Percentiles rank a stretch among this genome's conserved stretches.
Conservation (phyloP, 2,113 vertebrate species). For the Neogobius melanostomus region DNA sequence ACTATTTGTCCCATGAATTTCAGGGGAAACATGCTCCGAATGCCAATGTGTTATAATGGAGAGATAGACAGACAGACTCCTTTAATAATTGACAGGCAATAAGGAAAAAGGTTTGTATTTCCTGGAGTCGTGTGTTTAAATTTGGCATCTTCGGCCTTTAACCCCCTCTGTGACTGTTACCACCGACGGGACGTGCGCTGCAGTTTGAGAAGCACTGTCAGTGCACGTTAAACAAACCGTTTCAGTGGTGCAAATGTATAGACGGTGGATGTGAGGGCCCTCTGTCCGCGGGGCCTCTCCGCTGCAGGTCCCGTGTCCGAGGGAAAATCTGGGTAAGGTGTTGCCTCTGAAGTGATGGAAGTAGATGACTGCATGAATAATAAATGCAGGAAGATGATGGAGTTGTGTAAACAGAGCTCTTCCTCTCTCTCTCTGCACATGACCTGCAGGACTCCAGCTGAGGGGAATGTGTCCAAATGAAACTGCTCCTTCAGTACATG, state of each 20-base stretch:
- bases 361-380: constrained; percentile 9
- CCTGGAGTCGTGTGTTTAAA: neutral
- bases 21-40: neutral
- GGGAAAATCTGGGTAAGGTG: neutral
- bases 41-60: neutral
- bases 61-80: neutral
- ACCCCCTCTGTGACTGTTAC: too few relatives aligned
- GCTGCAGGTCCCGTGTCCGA: neutral
- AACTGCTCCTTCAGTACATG: too few relatives aligned
- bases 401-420: constrained; percentile 5
- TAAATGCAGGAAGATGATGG: constrained; percentile 13
- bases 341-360: neutral
- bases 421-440: neutral
- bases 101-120: neutral
- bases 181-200: too few relatives aligned
- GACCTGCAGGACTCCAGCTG: neutral
- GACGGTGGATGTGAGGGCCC: neutral
- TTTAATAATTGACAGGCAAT: constrained; percentile 2
- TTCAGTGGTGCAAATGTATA: neutral
- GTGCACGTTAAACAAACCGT: too few relatives aligned
- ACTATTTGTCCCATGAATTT: neutral
- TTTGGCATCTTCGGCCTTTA: too few relatives aligned
- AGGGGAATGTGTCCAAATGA: neutral
- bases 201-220: too few relatives aligned
- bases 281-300: neutral